These are phyloP conservation scores for Oncorhynchus clarkii DNA, from an alignment of 2,113 vertebrate species.

Conservation along the genomic window DNA sequence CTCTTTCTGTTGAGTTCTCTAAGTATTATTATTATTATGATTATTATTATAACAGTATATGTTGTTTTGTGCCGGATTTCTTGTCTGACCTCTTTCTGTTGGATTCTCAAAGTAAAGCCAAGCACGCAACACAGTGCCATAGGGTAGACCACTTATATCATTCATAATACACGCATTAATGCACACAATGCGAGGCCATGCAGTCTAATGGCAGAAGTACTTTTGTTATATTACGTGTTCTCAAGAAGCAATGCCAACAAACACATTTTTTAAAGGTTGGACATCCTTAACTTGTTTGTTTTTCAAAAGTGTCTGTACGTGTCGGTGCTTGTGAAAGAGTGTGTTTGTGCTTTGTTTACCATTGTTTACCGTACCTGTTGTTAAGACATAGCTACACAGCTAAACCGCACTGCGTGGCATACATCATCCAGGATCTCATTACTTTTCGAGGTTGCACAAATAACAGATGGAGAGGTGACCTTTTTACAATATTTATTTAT, in stretches of 20 bases:
- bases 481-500: slow-evolving; percentile 74
- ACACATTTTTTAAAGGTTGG: neutral
- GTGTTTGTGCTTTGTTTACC: slow-evolving; percentile 6
- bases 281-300: neutral
- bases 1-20: slow-evolving; percentile 62
- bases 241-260: too few species aligned
- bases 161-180: slow-evolving; percentile 54
- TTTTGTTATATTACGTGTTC: neutral
- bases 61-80: slow-evolving; percentile 35
- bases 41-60: too few species aligned
- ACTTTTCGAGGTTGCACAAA: slow-evolving; percentile 73
- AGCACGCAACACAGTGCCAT: slow-evolving; percentile 58
- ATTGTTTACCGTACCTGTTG: slow-evolving; percentile 55
- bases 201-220: slow-evolving; percentile 20
- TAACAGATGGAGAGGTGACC: slow-evolving; percentile 75
- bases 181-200: slow-evolving; percentile 26
- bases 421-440: slow-evolving; percentile 69
- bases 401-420: slow-evolving; percentile 16
- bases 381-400: slow-evolving; percentile 60
- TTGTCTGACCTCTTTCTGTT: slow-evolving; percentile 68
- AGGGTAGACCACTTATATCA: slow-evolving; percentile 44
- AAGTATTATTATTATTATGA: slow-evolving; percentile 11
- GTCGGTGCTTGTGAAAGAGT: neutral
- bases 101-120: slow-evolving; percentile 55
- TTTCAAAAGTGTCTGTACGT: too few species aligned